Evolutionary conservation across 1,140 invertebrate genomes (phyloP), one percentile per base, ranked within the genome.

Genomic region (Drosophila lacertosa): DNA sequence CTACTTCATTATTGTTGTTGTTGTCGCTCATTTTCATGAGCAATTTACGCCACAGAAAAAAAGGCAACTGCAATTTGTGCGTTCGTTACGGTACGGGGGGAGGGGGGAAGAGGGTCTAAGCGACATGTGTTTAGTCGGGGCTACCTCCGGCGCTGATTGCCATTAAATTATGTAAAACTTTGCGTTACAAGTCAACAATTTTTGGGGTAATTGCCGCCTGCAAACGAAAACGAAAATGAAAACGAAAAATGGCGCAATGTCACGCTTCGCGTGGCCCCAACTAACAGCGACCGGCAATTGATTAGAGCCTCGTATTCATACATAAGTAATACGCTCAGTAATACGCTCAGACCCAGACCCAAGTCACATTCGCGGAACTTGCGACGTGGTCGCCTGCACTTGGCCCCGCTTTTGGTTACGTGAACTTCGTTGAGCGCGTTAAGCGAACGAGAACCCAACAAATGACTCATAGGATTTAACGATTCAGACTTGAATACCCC

Each of bases 151-250:
- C 70, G n/a, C 72, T 86, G 77, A 86, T 86, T 86, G 81, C 77
- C 81, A 86, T 86, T 88, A 86, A 86, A 86, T 86, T 88, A 86
- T 86, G 81, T 86, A 86, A 86, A 84, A 84, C 67, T 59, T 47
- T 26, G 47, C 78, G 77, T 57, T 74, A 74, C 67, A 74, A 68
- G 53, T 74, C 39, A 58, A 69, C 64, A 73, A 67, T 68, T 73
- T 73, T 67, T 54, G 80, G 80, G 80, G 80, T 83, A 83, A 83
- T 83, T 83, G 76, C 75, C 81, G 57, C 72, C 62, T 29, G 0
- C 24, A 6, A 1, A 24, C 1, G n/a, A 24, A 24, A 24, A 24
- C 6, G 24, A 24, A 24, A 2, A 24, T 9, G 6, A 9, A 29
- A 29, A 29, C 1, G 77, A 86, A 86, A 86, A 86, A 81, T 86